A percentile compares a stretch with the other conserved stretches of the same genome.
Conservation (phyloP, 2,113 vertebrate species). For the Dermatemys mawii region DNA sequence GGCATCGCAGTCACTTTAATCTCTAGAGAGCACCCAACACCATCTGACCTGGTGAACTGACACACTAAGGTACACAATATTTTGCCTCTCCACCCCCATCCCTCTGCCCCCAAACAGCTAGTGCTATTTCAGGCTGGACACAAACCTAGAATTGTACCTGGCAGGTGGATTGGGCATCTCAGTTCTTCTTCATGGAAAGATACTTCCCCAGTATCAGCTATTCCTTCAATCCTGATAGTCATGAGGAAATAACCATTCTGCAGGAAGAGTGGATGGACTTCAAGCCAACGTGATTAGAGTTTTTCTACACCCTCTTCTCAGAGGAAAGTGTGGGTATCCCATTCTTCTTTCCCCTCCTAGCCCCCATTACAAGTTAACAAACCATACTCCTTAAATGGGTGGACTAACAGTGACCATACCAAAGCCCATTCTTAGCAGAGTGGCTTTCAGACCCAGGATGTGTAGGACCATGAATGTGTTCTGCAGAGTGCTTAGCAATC, state of each 20-base stretch:
- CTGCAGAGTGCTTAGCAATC: neutral
- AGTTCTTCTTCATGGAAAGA: neutral
- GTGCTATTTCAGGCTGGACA: neutral
- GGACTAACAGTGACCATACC: no score
- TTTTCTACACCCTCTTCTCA: neutral
- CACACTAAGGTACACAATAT: neutral
- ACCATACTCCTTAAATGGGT: no score
- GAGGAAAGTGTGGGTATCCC: neutral
- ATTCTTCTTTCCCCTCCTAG: no score
- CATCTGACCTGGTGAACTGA: neutral
- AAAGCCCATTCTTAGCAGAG: neutral
- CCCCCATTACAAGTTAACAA: neutral
- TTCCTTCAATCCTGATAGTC: neutral
- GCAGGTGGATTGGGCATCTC: constrained; percentile 13
- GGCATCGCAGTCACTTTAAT: no score
- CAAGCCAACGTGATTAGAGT: neutral
- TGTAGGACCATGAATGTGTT: neutral
- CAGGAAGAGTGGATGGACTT: neutral
- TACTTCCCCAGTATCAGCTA: neutral
- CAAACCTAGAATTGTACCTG: neutral
- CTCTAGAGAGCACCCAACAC: neutral
- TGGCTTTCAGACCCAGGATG: no score
- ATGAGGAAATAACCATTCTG: constrained; percentile 19
- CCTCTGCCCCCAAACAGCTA: neutral
- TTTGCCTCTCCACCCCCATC: neutral